Base-by-base conservation (phyloP, 2,797 vertebrate genomes). In the Clarias fuscus region DNA sequence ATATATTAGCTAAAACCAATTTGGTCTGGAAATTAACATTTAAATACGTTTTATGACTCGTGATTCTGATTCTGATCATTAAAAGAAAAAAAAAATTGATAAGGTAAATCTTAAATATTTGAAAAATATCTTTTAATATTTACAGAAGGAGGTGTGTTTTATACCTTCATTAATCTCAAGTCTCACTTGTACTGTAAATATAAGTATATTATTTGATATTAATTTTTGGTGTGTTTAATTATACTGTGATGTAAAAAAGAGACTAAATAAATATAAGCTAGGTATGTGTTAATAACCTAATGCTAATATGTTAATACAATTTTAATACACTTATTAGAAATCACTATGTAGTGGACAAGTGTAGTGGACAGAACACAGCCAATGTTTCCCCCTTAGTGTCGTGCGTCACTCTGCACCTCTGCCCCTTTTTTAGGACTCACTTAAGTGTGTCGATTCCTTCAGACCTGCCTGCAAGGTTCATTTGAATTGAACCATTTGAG, bases 351-450 rank as follows among this genome's bases (percentile, higher is more conserved):
- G 61, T 65, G 62, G 24, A 81, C 61, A 18, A 81, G 61, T 65
- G 18, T 30, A 81, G 61, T 65, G 18, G 20, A 81, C 22, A 27
- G 61, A 65, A 81, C 61, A 48, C 78, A 81, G 37, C 61, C 24
- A 24, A 3, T 8, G 14, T 65, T 48, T 81, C 1, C 22, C 37
- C 13, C 61, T 48, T 40, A 65, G 78, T 5, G 4, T 48, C 0
- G 40, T 81, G 78, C 78, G 40, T 81, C 78, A 81, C 78, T 81
- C 78, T 65, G 78, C 62, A 65, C 78, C 13, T 80, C 78, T 80
- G 37, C 59, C 37, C 61, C 14, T 30, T 62, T 65, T 65, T 81
- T n/a, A 18, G 40, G 78, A 81, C 24, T 81, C 78, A 64, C 61
- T 65, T 64, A 59, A 80, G 22, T 81, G 78, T 81, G 61, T 65